Evolutionary conservation across 1,140 invertebrate species (phyloP).

Genomic region (Sycobia sp.): DNA sequence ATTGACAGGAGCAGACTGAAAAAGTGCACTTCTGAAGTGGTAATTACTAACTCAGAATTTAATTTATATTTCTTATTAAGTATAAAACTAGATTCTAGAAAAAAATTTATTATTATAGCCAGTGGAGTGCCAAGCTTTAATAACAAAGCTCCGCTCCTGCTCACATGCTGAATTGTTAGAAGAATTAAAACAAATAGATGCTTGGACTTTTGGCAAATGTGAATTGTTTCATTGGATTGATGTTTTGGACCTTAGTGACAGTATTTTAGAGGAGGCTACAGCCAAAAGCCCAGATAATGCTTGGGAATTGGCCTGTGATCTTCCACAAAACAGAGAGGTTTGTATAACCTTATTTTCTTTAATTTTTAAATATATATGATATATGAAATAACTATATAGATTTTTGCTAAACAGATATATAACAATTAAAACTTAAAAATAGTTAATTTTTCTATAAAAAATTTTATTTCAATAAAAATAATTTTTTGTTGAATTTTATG

Average conservation of each 20-base stretch:
- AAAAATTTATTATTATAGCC: slow-evolving; percentile 65
- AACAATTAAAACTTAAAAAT: too few relatives aligned
- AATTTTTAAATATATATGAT: not conserved
- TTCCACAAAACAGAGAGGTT: slow-evolving; percentile 70
- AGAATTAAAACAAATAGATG: slow-evolving; percentile 77
- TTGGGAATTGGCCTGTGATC: slow-evolving; percentile 82
- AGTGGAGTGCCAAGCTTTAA: slow-evolving; percentile 80
- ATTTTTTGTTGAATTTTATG: too few relatives aligned
- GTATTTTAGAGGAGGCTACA: slow-evolving; percentile 78
- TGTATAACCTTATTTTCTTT: not conserved
- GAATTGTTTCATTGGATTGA: slow-evolving; percentile 91
- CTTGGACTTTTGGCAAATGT: slow-evolving; percentile 90
- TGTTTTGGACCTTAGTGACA: slow-evolving; percentile 83
- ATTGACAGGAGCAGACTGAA: slow-evolving; percentile 85
- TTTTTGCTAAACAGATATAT: too few relatives aligned
- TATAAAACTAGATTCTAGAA: too few relatives aligned
- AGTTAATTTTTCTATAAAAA: too few relatives aligned
- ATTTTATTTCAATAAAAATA: too few relatives aligned
- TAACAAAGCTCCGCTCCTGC: slow-evolving; percentile 77
- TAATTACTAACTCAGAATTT: slow-evolving; percentile 56
- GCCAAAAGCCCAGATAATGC: slow-evolving; percentile 68
- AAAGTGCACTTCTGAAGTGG: slow-evolving; percentile 87
- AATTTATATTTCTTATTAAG: not conserved
- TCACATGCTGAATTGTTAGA: slow-evolving; percentile 73
- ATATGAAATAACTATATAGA: too few relatives aligned